Percentiles rank a stretch among this genome's conserved stretches.
Evolutionary conservation across 2,888 invertebrate genomes (phyloP).

Genomic region (Gastracanthus pulcherrimus): DNA sequence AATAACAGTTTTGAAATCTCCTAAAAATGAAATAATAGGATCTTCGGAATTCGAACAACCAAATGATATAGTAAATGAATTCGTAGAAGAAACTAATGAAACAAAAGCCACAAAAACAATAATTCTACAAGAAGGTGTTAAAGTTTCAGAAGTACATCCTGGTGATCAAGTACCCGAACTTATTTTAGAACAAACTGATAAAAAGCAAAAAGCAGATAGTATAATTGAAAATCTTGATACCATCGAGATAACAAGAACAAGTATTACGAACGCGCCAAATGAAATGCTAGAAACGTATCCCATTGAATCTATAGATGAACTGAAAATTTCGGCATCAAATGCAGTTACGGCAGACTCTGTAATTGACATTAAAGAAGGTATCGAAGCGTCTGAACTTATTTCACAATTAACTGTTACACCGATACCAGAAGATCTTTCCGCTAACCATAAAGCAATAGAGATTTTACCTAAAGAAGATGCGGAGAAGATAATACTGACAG

Average conservation of each 20-base stretch:
- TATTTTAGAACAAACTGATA: too few relatives aligned
- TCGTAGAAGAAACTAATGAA: constrained; percentile 61
- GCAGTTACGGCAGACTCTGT: constrained; percentile 57
- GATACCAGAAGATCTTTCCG: background rate
- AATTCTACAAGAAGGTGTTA: constrained; percentile 35
- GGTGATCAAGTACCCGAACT: background rate
- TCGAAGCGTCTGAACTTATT: constrained; percentile 61
- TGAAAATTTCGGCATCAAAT: constrained; percentile 15
- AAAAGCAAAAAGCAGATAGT: background rate
- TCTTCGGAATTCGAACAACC: background rate
- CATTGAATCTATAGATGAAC: background rate
- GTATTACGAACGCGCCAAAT: constrained; percentile 32
- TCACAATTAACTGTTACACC: constrained; percentile 55
- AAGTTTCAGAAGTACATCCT: constrained; percentile 4
- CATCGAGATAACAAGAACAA: constrained; percentile 61
- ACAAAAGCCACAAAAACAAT: constrained; percentile 62
- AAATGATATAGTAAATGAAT: constrained; percentile 74
- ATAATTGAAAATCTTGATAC: constrained; percentile 52
- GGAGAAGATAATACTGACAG: constrained; percentile 51
- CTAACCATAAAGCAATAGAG: constrained; percentile 61
- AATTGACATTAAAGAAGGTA: constrained; percentile 61
- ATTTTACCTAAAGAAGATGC: constrained; percentile 42
- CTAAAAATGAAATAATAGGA: constrained; percentile 62
- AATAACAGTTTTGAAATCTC: constrained; percentile 63
- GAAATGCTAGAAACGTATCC: constrained; percentile 29